Evolutionary conservation across 2,113 vertebrate species (phyloP).

Genomic region (Atrichornis clamosus): DNA sequence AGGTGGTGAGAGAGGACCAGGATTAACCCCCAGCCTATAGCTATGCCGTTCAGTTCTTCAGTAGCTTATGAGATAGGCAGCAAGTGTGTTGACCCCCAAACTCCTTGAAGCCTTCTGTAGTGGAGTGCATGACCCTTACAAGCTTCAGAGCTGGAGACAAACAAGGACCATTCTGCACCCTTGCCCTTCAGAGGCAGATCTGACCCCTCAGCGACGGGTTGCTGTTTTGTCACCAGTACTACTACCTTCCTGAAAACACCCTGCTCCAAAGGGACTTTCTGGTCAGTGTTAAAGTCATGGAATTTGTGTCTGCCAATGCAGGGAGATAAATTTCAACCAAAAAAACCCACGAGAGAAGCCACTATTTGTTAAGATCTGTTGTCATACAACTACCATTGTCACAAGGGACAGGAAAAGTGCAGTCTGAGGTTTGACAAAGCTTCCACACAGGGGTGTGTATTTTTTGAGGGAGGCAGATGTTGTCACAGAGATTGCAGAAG

Average conservation of each 20-base stretch:
- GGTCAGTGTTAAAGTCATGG: not conserved
- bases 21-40: not conserved
- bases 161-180: not conserved
- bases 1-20: not conserved
- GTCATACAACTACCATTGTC: not conserved
- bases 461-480: not conserved
- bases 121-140: not conserved
- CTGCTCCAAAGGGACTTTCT: not conserved
- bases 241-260: not conserved
- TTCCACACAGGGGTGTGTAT: not conserved
- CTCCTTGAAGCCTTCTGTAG: not conserved
- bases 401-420: not conserved
- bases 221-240: not conserved
- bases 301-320: not conserved
- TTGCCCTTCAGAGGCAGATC: not conserved
- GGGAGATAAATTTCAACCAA: not conserved
- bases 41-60: fast-evolving
- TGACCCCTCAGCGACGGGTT: not conserved
- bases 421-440: constrained; percentile 6
- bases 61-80: not conserved
- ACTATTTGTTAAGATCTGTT: not conserved
- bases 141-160: not conserved
- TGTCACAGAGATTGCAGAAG: not conserved
- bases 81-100: not conserved
- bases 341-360: not conserved